These are phyloP conservation scores for Dastarcus helophoroides DNA, from an alignment of 2,888 invertebrate species.

Conservation along the genomic window DNA sequence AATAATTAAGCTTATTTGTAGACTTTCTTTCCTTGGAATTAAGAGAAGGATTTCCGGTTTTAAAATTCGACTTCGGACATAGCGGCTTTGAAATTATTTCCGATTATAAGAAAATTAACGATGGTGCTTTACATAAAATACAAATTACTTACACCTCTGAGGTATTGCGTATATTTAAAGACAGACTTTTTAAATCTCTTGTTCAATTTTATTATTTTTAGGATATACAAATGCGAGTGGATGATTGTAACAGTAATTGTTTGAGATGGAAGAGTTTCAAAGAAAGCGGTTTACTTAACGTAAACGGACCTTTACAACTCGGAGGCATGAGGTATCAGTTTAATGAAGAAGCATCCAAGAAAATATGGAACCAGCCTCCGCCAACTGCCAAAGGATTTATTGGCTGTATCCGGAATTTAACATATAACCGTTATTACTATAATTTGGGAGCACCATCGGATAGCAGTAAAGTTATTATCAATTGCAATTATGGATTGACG, in stretches of 20 bases:
- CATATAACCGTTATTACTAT: slow-evolving; percentile 78
- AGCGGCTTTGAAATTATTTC: slow-evolving; percentile 63
- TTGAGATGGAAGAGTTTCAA: slow-evolving; percentile 24
- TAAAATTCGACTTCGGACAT: slow-evolving; percentile 80
- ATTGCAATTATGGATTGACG: slow-evolving; percentile 61
- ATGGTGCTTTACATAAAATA: slow-evolving; percentile 79
- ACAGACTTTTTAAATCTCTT: neutral
- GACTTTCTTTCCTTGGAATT: slow-evolving; percentile 90
- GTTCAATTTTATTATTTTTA: slow-evolving; percentile 28
- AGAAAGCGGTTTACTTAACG: slow-evolving; percentile 35
- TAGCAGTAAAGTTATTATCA: slow-evolving; percentile 53
- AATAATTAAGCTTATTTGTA: slow-evolving; percentile 24
- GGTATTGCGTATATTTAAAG: slow-evolving; percentile 17
- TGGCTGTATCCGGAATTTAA: slow-evolving; percentile 87
- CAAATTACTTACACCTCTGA: slow-evolving; percentile 55
- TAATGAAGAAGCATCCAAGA: slow-evolving; percentile 45
- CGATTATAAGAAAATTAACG: slow-evolving; percentile 58
- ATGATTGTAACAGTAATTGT: slow-evolving; percentile 34
- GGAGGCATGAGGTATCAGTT: slow-evolving; percentile 64
- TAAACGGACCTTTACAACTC: slow-evolving; percentile 81
- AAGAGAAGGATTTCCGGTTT: slow-evolving; percentile 66
- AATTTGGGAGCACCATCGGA: slow-evolving; percentile 77
- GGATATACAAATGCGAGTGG: slow-evolving; percentile 32
- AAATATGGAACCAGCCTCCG: slow-evolving; percentile 61
- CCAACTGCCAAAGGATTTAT: slow-evolving; percentile 59